These are phyloP conservation scores for Odontocerum albicorne DNA, from an alignment of 2,888 invertebrate genomes.

Conservation along the genomic window DNA sequence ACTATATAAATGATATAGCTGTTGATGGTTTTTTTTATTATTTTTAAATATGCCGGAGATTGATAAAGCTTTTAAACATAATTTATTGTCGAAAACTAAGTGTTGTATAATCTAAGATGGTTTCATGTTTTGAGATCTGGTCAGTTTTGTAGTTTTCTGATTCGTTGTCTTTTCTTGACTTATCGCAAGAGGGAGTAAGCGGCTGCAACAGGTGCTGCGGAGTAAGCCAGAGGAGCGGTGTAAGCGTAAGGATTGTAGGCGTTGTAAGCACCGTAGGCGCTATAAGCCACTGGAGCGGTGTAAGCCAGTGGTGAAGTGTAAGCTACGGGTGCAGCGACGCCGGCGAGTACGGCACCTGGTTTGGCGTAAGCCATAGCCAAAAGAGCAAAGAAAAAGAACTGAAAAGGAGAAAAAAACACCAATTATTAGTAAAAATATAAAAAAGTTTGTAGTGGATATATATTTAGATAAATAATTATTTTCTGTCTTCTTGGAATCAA, in stretches of 20 bases:
- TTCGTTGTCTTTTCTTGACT: too few relatives aligned
- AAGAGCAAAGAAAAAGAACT: constrained; percentile 32
- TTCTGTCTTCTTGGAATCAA: too few relatives aligned
- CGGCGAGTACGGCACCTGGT: constrained; percentile 16
- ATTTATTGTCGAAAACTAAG: too few relatives aligned
- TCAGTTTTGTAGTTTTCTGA: too few relatives aligned
- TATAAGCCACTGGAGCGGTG: constrained; percentile 38
- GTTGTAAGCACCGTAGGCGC: constrained; percentile 25
- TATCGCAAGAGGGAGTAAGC: constrained; percentile 27
- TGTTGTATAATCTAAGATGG: too few relatives aligned
- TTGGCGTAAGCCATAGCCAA: constrained; percentile 33
- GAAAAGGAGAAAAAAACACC: constrained; percentile 2
- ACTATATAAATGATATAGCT: too few relatives aligned
- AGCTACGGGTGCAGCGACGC: constrained; percentile 25
- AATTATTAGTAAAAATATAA: constrained; percentile 6
- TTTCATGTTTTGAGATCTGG: too few relatives aligned
- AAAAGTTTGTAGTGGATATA: not conserved
- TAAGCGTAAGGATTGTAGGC: constrained; percentile 24
- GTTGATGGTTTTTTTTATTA: too few relatives aligned
- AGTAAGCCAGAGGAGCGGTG: constrained; percentile 24
- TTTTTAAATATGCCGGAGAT: too few relatives aligned
- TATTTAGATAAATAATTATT: not conserved
- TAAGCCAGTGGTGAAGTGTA: constrained; percentile 44
- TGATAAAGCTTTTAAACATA: too few relatives aligned
- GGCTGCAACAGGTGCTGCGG: constrained; percentile 42